Percentiles rank a stretch among this genome's conserved stretches.
phyloP scores from a whole-genome alignment of 1,140 invertebrate species.

The Augochlora pura region DNA sequence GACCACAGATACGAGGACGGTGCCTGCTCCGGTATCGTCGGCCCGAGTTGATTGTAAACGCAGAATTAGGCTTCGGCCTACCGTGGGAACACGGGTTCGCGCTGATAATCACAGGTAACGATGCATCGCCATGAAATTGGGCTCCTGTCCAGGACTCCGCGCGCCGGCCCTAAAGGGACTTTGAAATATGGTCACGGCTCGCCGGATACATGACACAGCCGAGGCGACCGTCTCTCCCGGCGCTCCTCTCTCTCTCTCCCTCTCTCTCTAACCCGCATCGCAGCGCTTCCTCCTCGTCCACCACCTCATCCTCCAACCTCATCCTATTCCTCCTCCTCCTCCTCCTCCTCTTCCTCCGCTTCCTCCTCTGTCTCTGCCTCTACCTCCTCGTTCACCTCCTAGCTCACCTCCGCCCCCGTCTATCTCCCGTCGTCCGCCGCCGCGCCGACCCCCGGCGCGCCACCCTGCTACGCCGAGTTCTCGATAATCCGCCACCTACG shows the following conservation, averaged over 20 bases:
- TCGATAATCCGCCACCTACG: conserved; percentile 38
- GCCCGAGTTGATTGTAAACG: conserved; percentile 72
- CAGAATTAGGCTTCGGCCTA: conserved; percentile 70
- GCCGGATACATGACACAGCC: conserved; percentile 51
- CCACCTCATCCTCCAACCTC: too few relatives aligned
- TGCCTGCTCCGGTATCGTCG: conserved; percentile 34
- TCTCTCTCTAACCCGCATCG: too few relatives aligned
- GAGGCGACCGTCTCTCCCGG: too few relatives aligned
- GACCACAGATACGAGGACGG: conserved; percentile 60
- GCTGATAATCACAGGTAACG: conserved; percentile 78
- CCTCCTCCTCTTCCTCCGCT: too few relatives aligned
- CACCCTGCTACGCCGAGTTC: background rate
- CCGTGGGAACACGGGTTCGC: conserved; percentile 67
- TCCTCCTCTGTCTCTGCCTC: too few relatives aligned
- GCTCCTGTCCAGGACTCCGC: conserved; percentile 71
- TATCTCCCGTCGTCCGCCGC: too few relatives aligned
- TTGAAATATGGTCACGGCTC: conserved; percentile 65
- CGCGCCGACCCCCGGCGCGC: too few relatives aligned
- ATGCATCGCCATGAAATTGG: conserved; percentile 76
- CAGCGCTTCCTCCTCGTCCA: too few relatives aligned
- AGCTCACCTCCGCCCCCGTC: too few relatives aligned
- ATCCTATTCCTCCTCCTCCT: too few relatives aligned
- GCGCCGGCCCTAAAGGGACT: conserved; percentile 69
- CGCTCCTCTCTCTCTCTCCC: too few relatives aligned
- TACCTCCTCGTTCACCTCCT: too few relatives aligned